Base-by-base conservation (phyloP, 1,140 invertebrate genomes). In the Sogatella furcifera region DNA sequence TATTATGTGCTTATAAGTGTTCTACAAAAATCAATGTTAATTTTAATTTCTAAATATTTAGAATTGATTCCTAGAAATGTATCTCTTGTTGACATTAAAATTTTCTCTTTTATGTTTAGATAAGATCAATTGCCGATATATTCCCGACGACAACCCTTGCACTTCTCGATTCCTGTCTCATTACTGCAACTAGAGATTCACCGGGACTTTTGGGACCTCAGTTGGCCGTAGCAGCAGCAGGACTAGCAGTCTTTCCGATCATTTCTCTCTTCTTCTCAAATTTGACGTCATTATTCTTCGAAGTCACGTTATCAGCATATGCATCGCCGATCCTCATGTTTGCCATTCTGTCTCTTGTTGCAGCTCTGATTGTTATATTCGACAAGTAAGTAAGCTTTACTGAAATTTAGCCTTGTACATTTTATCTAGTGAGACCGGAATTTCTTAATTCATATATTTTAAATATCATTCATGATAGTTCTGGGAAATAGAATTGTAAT, bases 171-270 rank as follows among this genome's bases (percentile, higher is more conserved):
- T 55, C 84, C 86, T 0, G 86, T 86, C 80, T 88, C n/a, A 82
- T 91, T 2, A 87, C 88, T 49, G 86, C 88, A 2, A 86, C 88
- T 0, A 77, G 85, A 15, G 86, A 90, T 69, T 89, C 87, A 1
- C 88, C 85, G 0, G 79, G 85, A 22, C 85, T 88, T 8, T 79
- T 90, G 14, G 88, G 89, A 9, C 79, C 84, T n/a, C 86, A 91
- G 70, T 75, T 90, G 52, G 84, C 84, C 0, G 87, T 83, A 67
- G 88, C 88, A 2, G 83, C 85, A 8, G 69, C 90, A 5, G 86
- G 86, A 17, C 80, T 87, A 60, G 84, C 84, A 1, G 69, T 85
- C 14, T 81, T 88, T 65, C 85, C 88, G 2, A 81, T 86, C 0
- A 70, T 89, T 3, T 78, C 82, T 34, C 85, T 85, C 2, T 62